Evolutionary conservation across 1,140 invertebrate species (phyloP).

Genomic region (Drosophila oshimai): DNA sequence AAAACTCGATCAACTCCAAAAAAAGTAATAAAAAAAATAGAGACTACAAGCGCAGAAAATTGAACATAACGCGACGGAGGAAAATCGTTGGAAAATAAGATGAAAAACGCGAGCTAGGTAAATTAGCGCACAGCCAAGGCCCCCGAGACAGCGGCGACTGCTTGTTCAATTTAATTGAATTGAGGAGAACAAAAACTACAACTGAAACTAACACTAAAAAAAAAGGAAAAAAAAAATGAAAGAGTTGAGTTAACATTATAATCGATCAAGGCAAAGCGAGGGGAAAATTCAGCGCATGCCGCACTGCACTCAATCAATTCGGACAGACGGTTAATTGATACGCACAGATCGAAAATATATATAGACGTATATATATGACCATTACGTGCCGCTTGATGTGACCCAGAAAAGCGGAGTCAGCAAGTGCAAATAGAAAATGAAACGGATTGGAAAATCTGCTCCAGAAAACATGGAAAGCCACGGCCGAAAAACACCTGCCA

Average conservation of each 20-base stretch:
- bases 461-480: slow-evolving; percentile 44
- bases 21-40: slow-evolving; percentile 24
- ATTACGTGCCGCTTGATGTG: slow-evolving; percentile 56
- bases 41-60: slow-evolving; percentile 73
- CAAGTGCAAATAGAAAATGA: slow-evolving; percentile 48
- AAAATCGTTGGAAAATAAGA: slow-evolving; percentile 38
- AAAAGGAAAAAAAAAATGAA: slow-evolving; percentile 34
- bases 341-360: slow-evolving; percentile 49
- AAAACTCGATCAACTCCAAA: slow-evolving; percentile 48
- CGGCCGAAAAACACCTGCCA: slow-evolving; percentile 7
- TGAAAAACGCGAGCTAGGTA: slow-evolving; percentile 52
- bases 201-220: slow-evolving; percentile 29
- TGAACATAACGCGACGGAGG: slow-evolving; percentile 64
- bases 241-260: slow-evolving; percentile 71
- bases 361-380: slow-evolving; percentile 25
- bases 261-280: slow-evolving; percentile 79
- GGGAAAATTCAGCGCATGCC: slow-evolving; percentile 57
- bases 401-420: slow-evolving; percentile 52
- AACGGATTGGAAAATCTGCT: slow-evolving; percentile 51
- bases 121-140: slow-evolving; percentile 71
- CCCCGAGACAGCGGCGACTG: slow-evolving; percentile 42
- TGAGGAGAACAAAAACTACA: slow-evolving; percentile 37
- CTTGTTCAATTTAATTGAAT: slow-evolving; percentile 80
- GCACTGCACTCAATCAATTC: slow-evolving; percentile 69
- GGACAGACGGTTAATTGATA: slow-evolving; percentile 70